Evolutionary conservation across 2,888 invertebrate species (phyloP), one percentile per base, ranked within the genome.

Genomic region (Megalurothrips usitatus): DNA sequence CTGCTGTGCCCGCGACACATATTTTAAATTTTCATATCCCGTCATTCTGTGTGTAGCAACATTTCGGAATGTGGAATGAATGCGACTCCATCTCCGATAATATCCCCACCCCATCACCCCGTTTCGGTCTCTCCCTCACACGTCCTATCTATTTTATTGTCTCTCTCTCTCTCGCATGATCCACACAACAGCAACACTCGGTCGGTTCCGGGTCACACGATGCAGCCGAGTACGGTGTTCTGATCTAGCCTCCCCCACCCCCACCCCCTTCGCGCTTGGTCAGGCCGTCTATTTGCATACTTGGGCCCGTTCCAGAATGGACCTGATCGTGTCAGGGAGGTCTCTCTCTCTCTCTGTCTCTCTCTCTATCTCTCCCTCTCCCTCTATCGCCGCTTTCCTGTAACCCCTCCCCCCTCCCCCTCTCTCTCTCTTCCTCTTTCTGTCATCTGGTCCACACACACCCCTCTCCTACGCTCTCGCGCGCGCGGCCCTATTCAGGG

Each of bases 321-420:
- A 75, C 68, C 68, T 75, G 68, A 26, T 75, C 23, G 68, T 23
- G 23, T 68, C 68, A 52, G 2, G 23, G 68, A 68, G 68, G 23
- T n/a, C 63, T n/a, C 63, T n/a, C 63, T n/a, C 63, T n/a, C 63
- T n/a, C 63, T 63, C n/a, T 63, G 12, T 63, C 63, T 63, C 63
- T 63, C 63, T 63, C 63, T 63, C 63, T 63, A 9, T 63, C 63
- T 11, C 63, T 63, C 63, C 19, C 63, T 63, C 63, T 63, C 63
- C 19, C 63, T 63, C 63, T 63, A 11, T 63, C 63, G 11, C 63
- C 19, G 14, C 19, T 19, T 63, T 19, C 19, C 63, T 63, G 14
- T 63, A 17, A 52, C 52, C 52, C 52, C 52, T 12, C 52, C 63
- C n/a, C 63, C 19, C 19, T 63, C 63, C 19, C 63, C 63, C 19